A percentile compares a stretch with the other conserved stretches of the same genome.
phyloP scores from a whole-genome alignment of 2,888 invertebrate species.

The Thymelicus acteon region DNA sequence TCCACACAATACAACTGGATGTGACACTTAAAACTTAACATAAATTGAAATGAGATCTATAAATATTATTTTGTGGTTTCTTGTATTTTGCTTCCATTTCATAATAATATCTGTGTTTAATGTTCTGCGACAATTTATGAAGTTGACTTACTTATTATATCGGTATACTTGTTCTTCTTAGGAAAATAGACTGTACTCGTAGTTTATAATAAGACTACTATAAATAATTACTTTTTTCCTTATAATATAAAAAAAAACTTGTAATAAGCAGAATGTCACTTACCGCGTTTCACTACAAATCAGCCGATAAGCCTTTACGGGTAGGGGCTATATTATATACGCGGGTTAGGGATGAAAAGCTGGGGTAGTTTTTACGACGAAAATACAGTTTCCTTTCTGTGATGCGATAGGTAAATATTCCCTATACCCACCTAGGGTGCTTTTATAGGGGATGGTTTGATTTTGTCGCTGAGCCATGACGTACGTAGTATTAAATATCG shows the following conservation, averaged over 20 bases:
- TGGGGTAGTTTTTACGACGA: constrained; percentile 72
- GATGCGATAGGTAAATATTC: constrained; percentile 65
- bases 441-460: constrained; percentile 52
- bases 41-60: too few species aligned
- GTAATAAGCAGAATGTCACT: constrained; percentile 27
- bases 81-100: too few species aligned
- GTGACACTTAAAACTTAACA: too few species aligned
- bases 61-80: too few species aligned
- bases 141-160: too few species aligned
- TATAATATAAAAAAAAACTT: neutral
- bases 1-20: too few species aligned
- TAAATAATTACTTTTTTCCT: too few species aligned
- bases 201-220: too few species aligned
- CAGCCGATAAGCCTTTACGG: constrained; percentile 55
- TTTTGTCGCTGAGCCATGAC: constrained; percentile 45
- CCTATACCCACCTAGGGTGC: constrained; percentile 44
- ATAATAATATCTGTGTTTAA: too few species aligned
- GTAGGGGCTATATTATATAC: constrained; percentile 53
- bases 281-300: constrained; percentile 48
- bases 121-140: too few species aligned
- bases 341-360: constrained; percentile 60
- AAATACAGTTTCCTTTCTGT: constrained; percentile 63
- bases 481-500: constrained; percentile 33
- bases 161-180: too few species aligned
- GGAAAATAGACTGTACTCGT: too few species aligned